Base-by-base conservation (phyloP, 2,113 vertebrate genomes). In the Crypturellus undulatus region DNA sequence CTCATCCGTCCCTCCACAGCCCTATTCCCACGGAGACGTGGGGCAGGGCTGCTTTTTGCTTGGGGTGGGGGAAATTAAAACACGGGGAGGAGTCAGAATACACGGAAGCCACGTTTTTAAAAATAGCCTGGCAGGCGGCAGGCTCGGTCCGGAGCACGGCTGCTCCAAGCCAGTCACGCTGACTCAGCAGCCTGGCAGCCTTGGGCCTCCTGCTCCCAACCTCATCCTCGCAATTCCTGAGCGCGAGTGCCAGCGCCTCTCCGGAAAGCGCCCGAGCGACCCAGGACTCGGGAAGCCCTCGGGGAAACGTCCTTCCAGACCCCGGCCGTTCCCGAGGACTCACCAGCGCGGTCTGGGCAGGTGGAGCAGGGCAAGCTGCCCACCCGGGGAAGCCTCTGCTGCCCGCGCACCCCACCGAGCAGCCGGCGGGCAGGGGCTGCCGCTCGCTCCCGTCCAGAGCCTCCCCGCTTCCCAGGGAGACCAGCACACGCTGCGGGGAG, bases 101-200 rank as follows among this genome's bases (percentile, higher is more conserved):
- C 91, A 91, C 89, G 91, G 97, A 98, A 98, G 91, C 89, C 65
- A 89, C 49, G 69, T 96, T 95, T 97, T 97, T 97, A 98, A 97
- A 98, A 98, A 98, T 93, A 98, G 96, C 96, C 91, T 69, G 91
- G 76, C 95, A 93, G 91, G 92, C 96, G 94, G 89, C 92, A 52
- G 92, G 92, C 96, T 88, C 76, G 62, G 90, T 96, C 96, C 87
- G 54, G 94, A 94, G 97, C 90, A 6, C 3, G 79, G 93, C 97
- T 92, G 97, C 90, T 96, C 95, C 22, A 12, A 95, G 96, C 95
- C 84, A 98, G 97, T 98, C 98, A 98, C 21, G 97, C 98, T 98
- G 98, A 98, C 98, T 98, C 98, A 98, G 98, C 97, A 97, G 12
- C 4, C 59, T 32, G 47, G 76, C 84, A 75, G 87, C 47, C 87